Conservation (phyloP, 2,888 invertebrate species). For the Ennomos fuscantarius region DNA sequence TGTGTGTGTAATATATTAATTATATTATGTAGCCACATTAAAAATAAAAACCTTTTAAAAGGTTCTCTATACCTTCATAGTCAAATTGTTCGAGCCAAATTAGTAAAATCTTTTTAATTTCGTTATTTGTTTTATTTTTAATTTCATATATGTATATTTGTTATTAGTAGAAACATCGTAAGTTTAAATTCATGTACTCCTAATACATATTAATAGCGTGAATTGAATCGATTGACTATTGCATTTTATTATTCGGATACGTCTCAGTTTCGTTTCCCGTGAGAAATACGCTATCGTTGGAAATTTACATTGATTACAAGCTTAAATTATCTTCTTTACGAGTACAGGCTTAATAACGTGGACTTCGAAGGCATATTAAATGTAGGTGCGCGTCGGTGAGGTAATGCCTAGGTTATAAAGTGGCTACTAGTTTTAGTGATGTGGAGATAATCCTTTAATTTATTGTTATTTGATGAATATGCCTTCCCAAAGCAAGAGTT, state of each 20-base stretch:
- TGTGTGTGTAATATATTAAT: too few relatives aligned
- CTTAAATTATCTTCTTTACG: slow-evolving; percentile 31
- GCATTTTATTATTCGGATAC: slow-evolving; percentile 42
- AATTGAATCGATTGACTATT: slow-evolving; percentile 39
- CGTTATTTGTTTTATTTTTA: too few relatives aligned
- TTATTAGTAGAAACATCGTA: too few relatives aligned
- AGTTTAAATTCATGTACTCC: slow-evolving; percentile 33
- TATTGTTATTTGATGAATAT: too few relatives aligned
- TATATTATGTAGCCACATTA: too few relatives aligned
- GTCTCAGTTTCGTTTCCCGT: slow-evolving; percentile 45
- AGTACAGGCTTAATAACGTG: slow-evolving; percentile 11
- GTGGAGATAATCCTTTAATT: neutral
- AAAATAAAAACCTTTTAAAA: too few relatives aligned
- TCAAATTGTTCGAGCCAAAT: too few relatives aligned
- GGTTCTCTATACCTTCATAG: too few relatives aligned
- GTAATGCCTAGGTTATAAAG: slow-evolving; percentile 10
- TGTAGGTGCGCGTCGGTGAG: slow-evolving; percentile 4
- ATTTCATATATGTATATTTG: too few relatives aligned
- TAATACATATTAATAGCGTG: slow-evolving; percentile 40
- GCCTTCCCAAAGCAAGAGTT: neutral
- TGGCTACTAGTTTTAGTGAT: slow-evolving; percentile 4
- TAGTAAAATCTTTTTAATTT: too few relatives aligned
- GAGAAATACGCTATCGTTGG: slow-evolving; percentile 41
- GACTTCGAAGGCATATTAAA: slow-evolving; percentile 6
- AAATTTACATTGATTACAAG: slow-evolving; percentile 42